Conservation (phyloP, 2,888 invertebrate genomes). For the Phasia obesa region DNA sequence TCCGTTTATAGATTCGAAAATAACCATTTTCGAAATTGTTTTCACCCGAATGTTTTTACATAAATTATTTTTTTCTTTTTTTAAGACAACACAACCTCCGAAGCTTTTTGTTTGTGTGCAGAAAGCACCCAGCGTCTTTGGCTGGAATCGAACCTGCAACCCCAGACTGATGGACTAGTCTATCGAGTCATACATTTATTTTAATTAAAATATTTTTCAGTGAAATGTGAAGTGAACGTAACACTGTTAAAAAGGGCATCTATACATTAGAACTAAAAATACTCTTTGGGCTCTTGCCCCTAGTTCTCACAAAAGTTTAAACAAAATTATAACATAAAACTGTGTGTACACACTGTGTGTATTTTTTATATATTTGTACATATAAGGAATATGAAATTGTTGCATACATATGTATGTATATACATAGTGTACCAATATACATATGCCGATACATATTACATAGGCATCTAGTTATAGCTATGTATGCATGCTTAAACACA, state of each 20-base stretch:
- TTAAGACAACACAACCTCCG: too few relatives aligned
- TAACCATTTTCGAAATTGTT: too few relatives aligned
- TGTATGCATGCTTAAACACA: too few relatives aligned
- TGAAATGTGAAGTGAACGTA: background rate
- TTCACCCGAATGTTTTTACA: too few relatives aligned
- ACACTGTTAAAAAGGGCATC: conserved; percentile 7
- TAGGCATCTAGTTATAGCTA: too few relatives aligned
- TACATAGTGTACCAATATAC: background rate
- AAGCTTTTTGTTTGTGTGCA: too few relatives aligned
- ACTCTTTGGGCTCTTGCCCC: background rate
- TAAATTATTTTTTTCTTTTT: too few relatives aligned
- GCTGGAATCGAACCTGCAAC: too few relatives aligned
- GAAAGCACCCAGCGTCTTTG: too few relatives aligned
- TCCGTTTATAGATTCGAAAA: too few relatives aligned
- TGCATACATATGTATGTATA: background rate
- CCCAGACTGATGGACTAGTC: too few relatives aligned
- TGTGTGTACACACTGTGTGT: background rate
- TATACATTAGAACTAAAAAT: background rate
- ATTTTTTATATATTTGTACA: background rate
- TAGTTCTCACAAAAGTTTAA: conserved; percentile 4
- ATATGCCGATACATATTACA: background rate
- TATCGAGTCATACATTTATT: too few relatives aligned
- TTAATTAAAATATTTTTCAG: background rate
- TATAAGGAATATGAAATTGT: background rate
- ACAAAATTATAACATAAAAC: background rate